These are phyloP conservation scores for Halcyon badia DNA, from an alignment of 2,797 vertebrate genomes.

Conservation along the genomic window DNA sequence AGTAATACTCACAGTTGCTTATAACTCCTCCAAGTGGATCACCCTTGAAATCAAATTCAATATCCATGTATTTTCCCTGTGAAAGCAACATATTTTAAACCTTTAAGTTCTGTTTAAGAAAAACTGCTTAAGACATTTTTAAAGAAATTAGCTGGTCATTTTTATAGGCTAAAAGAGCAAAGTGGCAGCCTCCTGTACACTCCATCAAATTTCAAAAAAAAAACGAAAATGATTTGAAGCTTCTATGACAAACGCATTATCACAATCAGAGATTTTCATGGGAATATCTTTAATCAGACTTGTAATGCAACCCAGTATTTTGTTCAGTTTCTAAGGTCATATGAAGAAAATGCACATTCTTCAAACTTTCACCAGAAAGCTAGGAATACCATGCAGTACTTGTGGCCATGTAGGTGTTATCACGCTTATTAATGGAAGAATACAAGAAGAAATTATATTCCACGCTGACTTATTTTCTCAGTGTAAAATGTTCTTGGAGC, in stretches of 20 bases:
- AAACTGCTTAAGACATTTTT: background rate
- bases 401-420: background rate
- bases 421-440: background rate
- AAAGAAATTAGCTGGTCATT: background rate
- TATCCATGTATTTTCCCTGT: constrained; percentile 99
- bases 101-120: background rate
- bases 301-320: background rate
- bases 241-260: background rate
- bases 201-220: background rate
- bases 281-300: background rate
- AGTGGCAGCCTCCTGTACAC: background rate
- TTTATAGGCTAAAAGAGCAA: background rate
- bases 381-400: background rate
- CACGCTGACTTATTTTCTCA: background rate
- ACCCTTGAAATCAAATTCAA: constrained; percentile 99
- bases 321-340: background rate
- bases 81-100: constrained; percentile 60
- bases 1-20: constrained; percentile 96
- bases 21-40: constrained; percentile 98
- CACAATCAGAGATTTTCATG: background rate
- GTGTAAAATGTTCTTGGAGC: rapidly evolving
- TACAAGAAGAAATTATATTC: background rate
- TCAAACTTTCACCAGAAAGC: rapidly evolving
- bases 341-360: rapidly evolving
- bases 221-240: background rate